A percentile compares a stretch with the other conserved stretches of the same genome.
Evolutionary conservation across 2,797 vertebrate species (phyloP).

Genomic region (Hylomyscus alleni): DNA sequence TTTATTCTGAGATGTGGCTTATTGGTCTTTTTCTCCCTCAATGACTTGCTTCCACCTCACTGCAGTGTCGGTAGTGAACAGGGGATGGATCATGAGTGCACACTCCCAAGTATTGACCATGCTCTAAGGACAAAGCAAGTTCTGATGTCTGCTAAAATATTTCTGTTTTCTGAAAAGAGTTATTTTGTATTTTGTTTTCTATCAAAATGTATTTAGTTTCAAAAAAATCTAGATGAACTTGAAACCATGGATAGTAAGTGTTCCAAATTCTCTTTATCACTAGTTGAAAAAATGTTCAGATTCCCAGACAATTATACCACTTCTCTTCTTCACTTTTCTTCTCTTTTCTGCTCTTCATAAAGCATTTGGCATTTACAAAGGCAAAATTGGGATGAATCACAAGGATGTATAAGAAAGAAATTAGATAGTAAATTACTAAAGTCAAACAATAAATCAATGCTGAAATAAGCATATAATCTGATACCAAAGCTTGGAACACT

Average conservation of each 20-base stretch:
- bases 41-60: too few species aligned
- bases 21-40: too few species aligned
- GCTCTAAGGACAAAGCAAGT: too few species aligned
- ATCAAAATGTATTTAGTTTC: too few species aligned
- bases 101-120: too few species aligned
- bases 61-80: too few species aligned
- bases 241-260: neutral
- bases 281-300: neutral
- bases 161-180: too few species aligned
- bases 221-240: neutral
- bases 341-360: neutral
- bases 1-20: too few species aligned
- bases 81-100: too few species aligned
- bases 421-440: constrained; percentile 6
- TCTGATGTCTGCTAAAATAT: too few species aligned
- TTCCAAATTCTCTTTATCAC: constrained; percentile 11
- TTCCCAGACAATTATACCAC: neutral
- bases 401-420: neutral
- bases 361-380: neutral
- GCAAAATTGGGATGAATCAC: neutral
- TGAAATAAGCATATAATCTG: neutral
- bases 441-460: neutral
- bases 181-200: too few species aligned
- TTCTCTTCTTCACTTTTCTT: neutral
- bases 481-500: neutral